Conservation (phyloP, 1,140 invertebrate genomes). For the Vollenhovia emeryi region DNA sequence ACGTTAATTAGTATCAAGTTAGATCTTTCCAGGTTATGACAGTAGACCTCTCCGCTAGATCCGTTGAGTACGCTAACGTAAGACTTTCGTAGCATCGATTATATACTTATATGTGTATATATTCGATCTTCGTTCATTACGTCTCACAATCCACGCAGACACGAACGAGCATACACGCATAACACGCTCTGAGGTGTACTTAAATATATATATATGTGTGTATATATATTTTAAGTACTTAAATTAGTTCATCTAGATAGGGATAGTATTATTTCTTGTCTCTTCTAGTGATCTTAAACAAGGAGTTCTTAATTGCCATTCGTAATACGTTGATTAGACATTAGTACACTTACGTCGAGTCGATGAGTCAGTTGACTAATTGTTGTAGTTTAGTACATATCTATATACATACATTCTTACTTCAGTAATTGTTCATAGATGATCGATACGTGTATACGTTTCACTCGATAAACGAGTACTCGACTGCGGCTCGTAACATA, state of each 20-base stretch:
- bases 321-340: conserved; percentile 75
- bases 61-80: conserved; percentile 74
- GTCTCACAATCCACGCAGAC: conserved; percentile 8
- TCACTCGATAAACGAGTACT: conserved; percentile 59
- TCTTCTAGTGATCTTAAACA: conserved; percentile 64
- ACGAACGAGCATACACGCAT: conserved; percentile 39
- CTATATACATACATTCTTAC: conserved; percentile 55
- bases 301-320: conserved; percentile 66
- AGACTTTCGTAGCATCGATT: conserved; percentile 67
- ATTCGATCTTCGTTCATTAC: conserved; percentile 44
- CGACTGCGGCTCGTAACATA: conserved; percentile 59
- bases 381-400: conserved; percentile 71
- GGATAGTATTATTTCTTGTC: conserved; percentile 67
- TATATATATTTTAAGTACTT: conserved; percentile 58
- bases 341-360: conserved; percentile 64
- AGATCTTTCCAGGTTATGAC: conserved; percentile 68
- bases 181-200: conserved; percentile 37
- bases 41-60: conserved; percentile 72
- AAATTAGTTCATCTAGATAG: conserved; percentile 70
- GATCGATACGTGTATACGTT: conserved; percentile 65
- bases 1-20: conserved; percentile 70
- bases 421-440: conserved; percentile 73
- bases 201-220: conserved; percentile 40
- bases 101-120: conserved; percentile 16
- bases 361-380: conserved; percentile 70